Conservation (phyloP, 92 coral and sea anemone species). For the Palythoa grandiflora region DNA sequence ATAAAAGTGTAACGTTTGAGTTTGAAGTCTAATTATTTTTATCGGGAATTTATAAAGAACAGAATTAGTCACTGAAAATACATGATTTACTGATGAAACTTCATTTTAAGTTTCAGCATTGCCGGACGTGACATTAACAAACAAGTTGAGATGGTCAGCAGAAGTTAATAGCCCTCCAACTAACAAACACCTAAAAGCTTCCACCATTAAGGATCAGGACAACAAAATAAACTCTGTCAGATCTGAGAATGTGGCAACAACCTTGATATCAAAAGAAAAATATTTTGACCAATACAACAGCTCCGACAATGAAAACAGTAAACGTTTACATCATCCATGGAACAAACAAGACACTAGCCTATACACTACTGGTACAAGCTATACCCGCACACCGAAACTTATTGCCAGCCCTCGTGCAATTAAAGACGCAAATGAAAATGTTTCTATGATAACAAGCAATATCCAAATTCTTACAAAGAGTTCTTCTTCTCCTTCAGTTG, state of each 20-base stretch:
- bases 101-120: background rate
- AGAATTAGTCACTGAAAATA: background rate
- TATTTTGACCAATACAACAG: background rate
- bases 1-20: no score
- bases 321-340: background rate
- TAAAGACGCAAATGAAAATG: background rate
- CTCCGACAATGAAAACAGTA: background rate
- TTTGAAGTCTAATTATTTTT: background rate
- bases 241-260: background rate
- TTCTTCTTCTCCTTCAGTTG: background rate
- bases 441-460: background rate
- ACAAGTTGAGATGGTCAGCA: background rate
- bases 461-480: background rate
- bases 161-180: background rate
- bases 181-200: background rate
- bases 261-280: background rate
- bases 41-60: background rate
- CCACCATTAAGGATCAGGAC: background rate
- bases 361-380: background rate
- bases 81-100: background rate
- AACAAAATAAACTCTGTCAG: background rate
- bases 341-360: background rate
- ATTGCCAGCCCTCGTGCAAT: background rate
- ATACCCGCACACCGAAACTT: constrained; percentile 29
- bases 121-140: background rate